phyloP scores from a whole-genome alignment of 1,140 invertebrate genomes.

The Drosophila oshimai region DNA sequence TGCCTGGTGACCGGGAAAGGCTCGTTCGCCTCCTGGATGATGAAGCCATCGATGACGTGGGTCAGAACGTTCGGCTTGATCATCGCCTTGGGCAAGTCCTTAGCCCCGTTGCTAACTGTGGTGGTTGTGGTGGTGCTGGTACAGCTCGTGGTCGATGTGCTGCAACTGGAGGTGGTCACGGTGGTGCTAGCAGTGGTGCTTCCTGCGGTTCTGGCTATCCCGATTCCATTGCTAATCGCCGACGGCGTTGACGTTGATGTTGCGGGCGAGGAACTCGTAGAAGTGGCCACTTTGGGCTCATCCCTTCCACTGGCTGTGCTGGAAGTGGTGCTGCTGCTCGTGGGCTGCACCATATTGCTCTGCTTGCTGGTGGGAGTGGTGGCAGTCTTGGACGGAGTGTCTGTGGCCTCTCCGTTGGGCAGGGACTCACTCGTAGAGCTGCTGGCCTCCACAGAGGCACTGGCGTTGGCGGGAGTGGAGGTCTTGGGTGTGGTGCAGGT shows the following conservation, averaged over 20 bases:
- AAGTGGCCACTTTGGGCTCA: slow-evolving; percentile 53
- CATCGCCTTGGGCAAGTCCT: slow-evolving; percentile 93
- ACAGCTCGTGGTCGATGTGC: slow-evolving; percentile 4
- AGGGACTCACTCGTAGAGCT: slow-evolving; percentile 44
- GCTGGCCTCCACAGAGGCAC: slow-evolving; percentile 41
- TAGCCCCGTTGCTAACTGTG: slow-evolving; percentile 40
- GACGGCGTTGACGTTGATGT: slow-evolving; percentile 51
- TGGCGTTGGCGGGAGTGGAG: neutral
- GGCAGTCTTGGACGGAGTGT: slow-evolving; percentile 77
- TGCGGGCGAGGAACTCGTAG: slow-evolving; percentile 64
- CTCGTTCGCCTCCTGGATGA: slow-evolving; percentile 96
- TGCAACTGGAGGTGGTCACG: slow-evolving; percentile 13
- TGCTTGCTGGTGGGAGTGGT: slow-evolving; percentile 63
- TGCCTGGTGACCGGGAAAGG: slow-evolving; percentile 92
- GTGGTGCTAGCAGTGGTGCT: slow-evolving; percentile 5
- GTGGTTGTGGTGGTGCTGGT: slow-evolving; percentile 11
- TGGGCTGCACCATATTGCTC: slow-evolving; percentile 50
- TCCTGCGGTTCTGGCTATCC: slow-evolving; percentile 9
- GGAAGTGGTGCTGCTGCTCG: slow-evolving; percentile 64
- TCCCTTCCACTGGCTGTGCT: slow-evolving; percentile 40
- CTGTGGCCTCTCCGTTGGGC: slow-evolving; percentile 40
- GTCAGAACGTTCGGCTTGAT: slow-evolving; percentile 98
- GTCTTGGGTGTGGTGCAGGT: slow-evolving; percentile 11
- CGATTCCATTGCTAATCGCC: slow-evolving; percentile 21
- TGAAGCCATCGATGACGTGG: slow-evolving; percentile 98